phyloP scores from a whole-genome alignment of 2,797 vertebrate species.

The Mus spretus region DNA sequence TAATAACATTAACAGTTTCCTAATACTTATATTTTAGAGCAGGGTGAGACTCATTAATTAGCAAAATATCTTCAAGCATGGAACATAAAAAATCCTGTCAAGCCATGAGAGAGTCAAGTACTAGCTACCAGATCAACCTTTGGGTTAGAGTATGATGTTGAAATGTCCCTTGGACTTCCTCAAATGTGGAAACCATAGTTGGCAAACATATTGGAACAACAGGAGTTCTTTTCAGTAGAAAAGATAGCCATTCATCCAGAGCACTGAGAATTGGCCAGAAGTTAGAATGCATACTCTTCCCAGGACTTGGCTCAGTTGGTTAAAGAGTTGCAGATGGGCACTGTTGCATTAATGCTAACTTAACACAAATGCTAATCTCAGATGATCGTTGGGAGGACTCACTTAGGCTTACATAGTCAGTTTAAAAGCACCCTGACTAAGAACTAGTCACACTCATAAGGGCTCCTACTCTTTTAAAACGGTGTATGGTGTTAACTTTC shows the following conservation, averaged over 20 bases:
- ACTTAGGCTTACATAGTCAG: neutral
- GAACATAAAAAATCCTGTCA: constrained; percentile 19
- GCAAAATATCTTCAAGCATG: constrained; percentile 30
- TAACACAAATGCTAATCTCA: neutral
- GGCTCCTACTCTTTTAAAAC: neutral
- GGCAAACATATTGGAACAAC: neutral
- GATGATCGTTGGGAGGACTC: neutral
- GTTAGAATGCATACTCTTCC: neutral
- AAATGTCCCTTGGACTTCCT: neutral
- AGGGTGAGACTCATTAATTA: constrained; percentile 66
- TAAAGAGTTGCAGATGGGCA: neutral
- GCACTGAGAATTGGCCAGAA: neutral
- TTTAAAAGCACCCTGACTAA: neutral
- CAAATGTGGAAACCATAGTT: neutral
- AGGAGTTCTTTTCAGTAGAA: neutral
- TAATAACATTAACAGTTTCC: constrained; percentile 73
- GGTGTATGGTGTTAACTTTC: constrained; percentile 9
- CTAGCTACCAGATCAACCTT: neutral
- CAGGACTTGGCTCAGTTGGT: neutral
- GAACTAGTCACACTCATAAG: neutral
- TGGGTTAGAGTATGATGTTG: neutral
- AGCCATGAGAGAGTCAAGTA: constrained; percentile 28
- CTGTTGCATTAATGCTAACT: neutral
- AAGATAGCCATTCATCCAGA: neutral
- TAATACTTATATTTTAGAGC: constrained; percentile 66